Conservation (phyloP, 2,113 vertebrate genomes). For the Podocnemis expansa region DNA sequence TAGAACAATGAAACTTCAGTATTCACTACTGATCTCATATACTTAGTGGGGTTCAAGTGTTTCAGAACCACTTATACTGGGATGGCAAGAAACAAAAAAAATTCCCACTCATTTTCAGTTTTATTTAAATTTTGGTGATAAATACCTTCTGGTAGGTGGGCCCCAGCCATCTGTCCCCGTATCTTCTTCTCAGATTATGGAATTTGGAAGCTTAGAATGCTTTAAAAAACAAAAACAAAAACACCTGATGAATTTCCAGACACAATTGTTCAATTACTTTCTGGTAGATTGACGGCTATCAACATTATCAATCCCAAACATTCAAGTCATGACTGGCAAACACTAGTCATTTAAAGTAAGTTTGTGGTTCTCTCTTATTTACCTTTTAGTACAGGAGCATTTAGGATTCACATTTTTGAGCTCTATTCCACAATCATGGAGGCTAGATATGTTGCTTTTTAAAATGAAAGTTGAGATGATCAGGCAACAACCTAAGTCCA, state of each 20-base stretch:
- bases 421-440: neutral
- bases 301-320: too few relatives aligned
- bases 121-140: neutral
- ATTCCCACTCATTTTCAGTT: rapidly evolving
- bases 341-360: too few relatives aligned
- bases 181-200: too few relatives aligned
- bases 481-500: neutral
- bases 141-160: neutral
- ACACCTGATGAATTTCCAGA: too few relatives aligned
- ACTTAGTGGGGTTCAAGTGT: neutral
- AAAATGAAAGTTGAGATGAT: neutral
- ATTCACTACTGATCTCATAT: neutral
- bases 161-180: too few relatives aligned
- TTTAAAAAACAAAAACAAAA: too few relatives aligned
- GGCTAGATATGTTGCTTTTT: neutral
- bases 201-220: too few relatives aligned
- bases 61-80: neutral
- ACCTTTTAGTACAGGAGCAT: neutral
- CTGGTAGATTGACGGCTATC: too few relatives aligned
- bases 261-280: too few relatives aligned
- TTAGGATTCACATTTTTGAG: neutral
- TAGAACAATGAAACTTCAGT: neutral
- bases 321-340: too few relatives aligned
- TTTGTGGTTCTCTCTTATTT: neutral
- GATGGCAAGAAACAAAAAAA: neutral